Percentiles rank a stretch among this genome's conserved stretches.
Conservation (phyloP, 2,888 invertebrate species). For the Leistus spinibarbis region DNA sequence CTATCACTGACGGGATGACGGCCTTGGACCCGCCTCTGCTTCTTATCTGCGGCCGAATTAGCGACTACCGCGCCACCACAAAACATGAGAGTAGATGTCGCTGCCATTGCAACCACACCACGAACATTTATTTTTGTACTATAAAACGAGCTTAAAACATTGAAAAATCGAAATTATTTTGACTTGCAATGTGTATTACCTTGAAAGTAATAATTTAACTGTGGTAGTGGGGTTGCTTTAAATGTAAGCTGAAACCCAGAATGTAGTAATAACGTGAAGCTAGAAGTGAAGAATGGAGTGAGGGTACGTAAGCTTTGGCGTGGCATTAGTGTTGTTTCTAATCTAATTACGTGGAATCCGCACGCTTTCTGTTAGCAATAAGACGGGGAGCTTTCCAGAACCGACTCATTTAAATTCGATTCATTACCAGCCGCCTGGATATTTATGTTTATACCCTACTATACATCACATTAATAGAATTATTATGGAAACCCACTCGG, state of each 20-base stretch:
- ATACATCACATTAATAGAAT: neutral
- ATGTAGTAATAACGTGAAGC: neutral
- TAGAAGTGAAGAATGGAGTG: neutral
- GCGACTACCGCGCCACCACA: neutral
- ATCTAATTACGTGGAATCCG: conserved; percentile 35
- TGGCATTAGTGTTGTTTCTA: conserved; percentile 17
- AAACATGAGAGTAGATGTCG: neutral
- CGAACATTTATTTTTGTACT: too few relatives aligned
- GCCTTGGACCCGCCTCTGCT: neutral
- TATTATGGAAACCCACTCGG: neutral
- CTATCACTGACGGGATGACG: conserved; percentile 2
- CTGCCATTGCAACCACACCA: neutral
- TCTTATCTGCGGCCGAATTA: conserved; percentile 29
- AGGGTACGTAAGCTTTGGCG: neutral
- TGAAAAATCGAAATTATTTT: too few relatives aligned
- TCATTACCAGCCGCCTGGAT: neutral
- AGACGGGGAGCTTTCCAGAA: conserved; percentile 21
- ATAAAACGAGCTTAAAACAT: too few relatives aligned
- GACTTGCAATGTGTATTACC: neutral
- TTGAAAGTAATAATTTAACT: neutral
- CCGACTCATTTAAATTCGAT: conserved; percentile 17
- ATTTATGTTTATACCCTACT: neutral
- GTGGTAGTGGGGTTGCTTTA: neutral
- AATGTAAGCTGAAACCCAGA: neutral
- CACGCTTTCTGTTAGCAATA: conserved; percentile 24